Conservation (phyloP, 1,140 invertebrate genomes). For the Heliconius hewitsoni region DNA sequence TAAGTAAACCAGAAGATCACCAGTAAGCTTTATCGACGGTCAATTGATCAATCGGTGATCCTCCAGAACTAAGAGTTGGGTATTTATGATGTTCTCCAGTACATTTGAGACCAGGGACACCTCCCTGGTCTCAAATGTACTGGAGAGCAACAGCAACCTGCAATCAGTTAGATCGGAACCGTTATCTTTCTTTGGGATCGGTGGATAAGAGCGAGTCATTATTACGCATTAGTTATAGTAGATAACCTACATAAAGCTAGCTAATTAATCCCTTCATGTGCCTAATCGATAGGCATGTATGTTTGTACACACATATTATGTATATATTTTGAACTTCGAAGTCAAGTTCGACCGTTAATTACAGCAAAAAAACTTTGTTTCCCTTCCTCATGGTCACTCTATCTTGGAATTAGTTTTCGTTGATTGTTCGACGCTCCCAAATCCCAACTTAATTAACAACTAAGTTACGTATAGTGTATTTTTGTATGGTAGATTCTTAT, state of each 20-base stretch:
- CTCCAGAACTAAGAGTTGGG: too few relatives aligned
- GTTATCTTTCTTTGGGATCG: too few relatives aligned
- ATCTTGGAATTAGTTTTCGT: constrained; percentile 25
- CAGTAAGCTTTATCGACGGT: too few relatives aligned
- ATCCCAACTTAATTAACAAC: constrained; percentile 28
- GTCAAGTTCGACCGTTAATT: constrained; percentile 15
- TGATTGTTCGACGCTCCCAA: constrained; percentile 28
- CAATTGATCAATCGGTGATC: too few relatives aligned
- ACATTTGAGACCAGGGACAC: too few relatives aligned
- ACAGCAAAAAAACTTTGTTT: not conserved
- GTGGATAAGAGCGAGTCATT: too few relatives aligned
- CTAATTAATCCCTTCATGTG: not conserved
- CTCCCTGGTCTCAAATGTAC: too few relatives aligned
- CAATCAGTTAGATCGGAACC: too few relatives aligned
- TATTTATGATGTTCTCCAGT: too few relatives aligned
- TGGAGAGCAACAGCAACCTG: too few relatives aligned
- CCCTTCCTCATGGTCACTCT: constrained; percentile 19
- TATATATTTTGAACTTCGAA: constrained; percentile 4
- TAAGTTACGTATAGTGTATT: constrained; percentile 17
- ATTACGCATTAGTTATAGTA: too few relatives aligned
- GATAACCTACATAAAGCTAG: not conserved
- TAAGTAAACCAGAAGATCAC: too few relatives aligned
- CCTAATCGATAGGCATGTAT: constrained; percentile 1
- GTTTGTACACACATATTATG: not conserved
- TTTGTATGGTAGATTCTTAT: constrained; percentile 14